Conservation (phyloP, 2,888 invertebrate genomes). For the Halocaridina rubra region DNA sequence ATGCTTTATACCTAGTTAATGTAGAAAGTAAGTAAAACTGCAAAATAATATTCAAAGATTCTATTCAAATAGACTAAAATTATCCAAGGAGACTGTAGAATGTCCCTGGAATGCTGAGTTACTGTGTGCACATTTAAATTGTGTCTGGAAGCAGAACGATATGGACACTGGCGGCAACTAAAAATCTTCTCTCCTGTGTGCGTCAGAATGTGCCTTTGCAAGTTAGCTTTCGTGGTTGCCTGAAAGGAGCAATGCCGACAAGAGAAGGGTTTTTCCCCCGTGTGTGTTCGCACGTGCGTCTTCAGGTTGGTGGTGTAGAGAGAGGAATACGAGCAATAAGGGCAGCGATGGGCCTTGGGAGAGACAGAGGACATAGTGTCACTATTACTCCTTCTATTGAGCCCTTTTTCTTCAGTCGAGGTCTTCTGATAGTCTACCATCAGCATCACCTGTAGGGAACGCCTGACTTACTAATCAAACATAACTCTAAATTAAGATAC, state of each 20-base stretch:
- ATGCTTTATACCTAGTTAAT: too few species aligned
- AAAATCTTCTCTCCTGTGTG: neutral
- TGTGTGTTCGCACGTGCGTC: constrained; percentile 1
- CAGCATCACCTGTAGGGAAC: neutral
- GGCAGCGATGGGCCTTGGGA: neutral
- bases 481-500: too few species aligned
- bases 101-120: too few species aligned
- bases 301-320: neutral
- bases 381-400: neutral
- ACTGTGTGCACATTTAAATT: too few species aligned
- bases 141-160: too few species aligned
- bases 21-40: too few species aligned
- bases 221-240: constrained; percentile 11
- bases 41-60: too few species aligned
- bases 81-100: too few species aligned
- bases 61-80: too few species aligned
- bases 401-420: too few species aligned
- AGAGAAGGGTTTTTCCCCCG: constrained; percentile 22
- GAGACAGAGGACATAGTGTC: neutral
- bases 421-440: neutral
- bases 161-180: too few species aligned
- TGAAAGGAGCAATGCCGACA: constrained; percentile 12
- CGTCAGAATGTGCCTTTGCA: constrained; percentile 13
- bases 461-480: neutral
- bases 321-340: neutral